A percentile compares a stretch with the other conserved stretches of the same genome.
phyloP scores from a whole-genome alignment of 1,140 invertebrate species.

The Heliconius hermathena region DNA sequence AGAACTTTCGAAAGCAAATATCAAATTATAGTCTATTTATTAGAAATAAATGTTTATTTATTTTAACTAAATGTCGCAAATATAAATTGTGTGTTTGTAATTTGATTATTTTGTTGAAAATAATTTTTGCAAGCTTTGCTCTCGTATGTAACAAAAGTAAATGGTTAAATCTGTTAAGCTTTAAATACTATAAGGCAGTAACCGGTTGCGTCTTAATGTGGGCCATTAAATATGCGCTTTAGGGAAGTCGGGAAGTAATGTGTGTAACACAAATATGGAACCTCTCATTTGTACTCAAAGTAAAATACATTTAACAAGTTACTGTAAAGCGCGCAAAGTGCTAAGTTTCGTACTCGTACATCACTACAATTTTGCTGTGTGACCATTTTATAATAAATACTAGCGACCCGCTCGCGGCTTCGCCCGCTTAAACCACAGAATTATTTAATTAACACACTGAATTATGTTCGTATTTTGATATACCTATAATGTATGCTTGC shows the following conservation, averaged over 20 bases:
- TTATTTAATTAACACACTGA: too few species aligned
- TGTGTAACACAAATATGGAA: constrained; percentile 24
- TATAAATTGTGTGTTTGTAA: neutral
- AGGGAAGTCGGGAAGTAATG: constrained; percentile 19
- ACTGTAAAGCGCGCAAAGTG: neutral
- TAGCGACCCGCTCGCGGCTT: too few species aligned
- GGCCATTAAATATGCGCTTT: constrained; percentile 24
- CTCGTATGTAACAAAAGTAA: neutral
- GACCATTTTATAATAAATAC: too few species aligned
- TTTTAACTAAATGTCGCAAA: too few species aligned
- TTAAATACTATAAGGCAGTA: neutral
- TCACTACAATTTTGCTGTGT: neutral
- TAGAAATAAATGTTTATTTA: too few species aligned
- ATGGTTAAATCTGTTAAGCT: constrained; percentile 7
- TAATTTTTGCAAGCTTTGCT: constrained; percentile 10
- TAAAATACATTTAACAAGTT: constrained; percentile 23
- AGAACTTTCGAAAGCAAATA: too few species aligned
- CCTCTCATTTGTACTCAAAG: constrained; percentile 27
- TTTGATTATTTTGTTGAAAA: neutral
- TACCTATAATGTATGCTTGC: too few species aligned
- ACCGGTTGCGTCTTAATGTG: neutral
- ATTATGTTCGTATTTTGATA: too few species aligned
- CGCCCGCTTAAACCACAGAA: too few species aligned
- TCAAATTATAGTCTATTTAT: too few species aligned
- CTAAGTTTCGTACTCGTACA: constrained; percentile 1